Evolutionary conservation across 2,888 invertebrate genomes (phyloP).

Genomic region (Brachypterus glaber): DNA sequence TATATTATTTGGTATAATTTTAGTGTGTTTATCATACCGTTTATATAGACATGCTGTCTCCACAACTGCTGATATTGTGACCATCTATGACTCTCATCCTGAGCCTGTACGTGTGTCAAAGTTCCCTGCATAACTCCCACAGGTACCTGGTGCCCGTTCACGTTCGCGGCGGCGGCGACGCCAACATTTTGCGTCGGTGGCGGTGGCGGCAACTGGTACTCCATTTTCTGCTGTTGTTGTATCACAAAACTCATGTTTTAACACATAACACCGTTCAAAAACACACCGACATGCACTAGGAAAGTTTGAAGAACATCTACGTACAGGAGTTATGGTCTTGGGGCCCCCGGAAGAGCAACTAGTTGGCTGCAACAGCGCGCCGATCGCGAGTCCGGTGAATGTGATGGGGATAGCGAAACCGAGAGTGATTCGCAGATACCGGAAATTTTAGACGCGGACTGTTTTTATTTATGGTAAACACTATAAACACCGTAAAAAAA

Average conservation of each 20-base stretch:
- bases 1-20: too few relatives aligned
- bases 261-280: slow-evolving; percentile 34
- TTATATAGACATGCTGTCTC: slow-evolving; percentile 72
- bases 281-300: slow-evolving; percentile 16
- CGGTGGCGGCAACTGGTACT: slow-evolving; percentile 47
- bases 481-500: too few relatives aligned
- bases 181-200: too few relatives aligned
- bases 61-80: slow-evolving; percentile 69
- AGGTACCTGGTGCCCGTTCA: slow-evolving; percentile 45
- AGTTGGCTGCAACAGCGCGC: slow-evolving; percentile 32
- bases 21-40: slow-evolving; percentile 49
- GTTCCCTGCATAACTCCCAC: slow-evolving; percentile 57
- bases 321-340: not conserved
- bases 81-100: slow-evolving; percentile 52
- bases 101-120: slow-evolving; percentile 54
- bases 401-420: slow-evolving; percentile 29
- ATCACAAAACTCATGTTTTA: slow-evolving; percentile 42
- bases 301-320: too few relatives aligned
- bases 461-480: slow-evolving; percentile 4
- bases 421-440: slow-evolving; percentile 38
- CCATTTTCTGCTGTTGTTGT: slow-evolving; percentile 34
- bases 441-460: slow-evolving; percentile 28
- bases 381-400: slow-evolving; percentile 31
- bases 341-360: slow-evolving; percentile 39
- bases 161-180: slow-evolving; percentile 30